These are phyloP conservation scores for Muscicapa striata DNA, from an alignment of 2,797 vertebrate species.

Conservation along the genomic window DNA sequence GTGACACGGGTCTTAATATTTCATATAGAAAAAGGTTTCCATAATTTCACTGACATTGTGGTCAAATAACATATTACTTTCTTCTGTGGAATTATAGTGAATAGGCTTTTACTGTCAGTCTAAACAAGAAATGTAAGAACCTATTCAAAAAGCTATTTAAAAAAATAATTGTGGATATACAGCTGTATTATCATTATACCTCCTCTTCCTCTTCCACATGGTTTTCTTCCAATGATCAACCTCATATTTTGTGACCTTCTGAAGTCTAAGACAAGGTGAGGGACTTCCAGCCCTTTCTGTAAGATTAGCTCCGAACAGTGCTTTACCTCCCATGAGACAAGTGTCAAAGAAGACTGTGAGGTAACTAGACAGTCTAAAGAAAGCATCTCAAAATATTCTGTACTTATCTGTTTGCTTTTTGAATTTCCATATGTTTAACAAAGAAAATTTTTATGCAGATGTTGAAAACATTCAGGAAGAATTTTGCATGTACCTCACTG, in stretches of 20 bases:
- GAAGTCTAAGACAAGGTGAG: background rate
- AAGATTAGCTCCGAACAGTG: conserved; percentile 33
- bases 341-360: background rate
- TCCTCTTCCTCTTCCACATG: background rate
- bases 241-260: background rate
- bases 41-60: background rate
- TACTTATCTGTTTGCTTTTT: background rate
- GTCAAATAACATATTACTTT: background rate
- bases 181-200: background rate
- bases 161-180: background rate
- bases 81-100: background rate
- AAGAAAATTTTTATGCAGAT: background rate
- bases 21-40: background rate
- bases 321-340: background rate
- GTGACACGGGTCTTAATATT: background rate
- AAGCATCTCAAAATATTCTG: no score
- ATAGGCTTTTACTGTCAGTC: background rate
- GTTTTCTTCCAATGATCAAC: background rate
- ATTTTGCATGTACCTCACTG: background rate
- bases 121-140: background rate
- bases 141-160: background rate
- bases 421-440: conserved; percentile 19
- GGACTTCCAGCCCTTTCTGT: background rate
- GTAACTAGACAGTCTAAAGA: background rate
- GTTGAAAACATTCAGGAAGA: background rate